Conservation (phyloP, 1,140 invertebrate genomes). For the Lepidurus apus region DNA sequence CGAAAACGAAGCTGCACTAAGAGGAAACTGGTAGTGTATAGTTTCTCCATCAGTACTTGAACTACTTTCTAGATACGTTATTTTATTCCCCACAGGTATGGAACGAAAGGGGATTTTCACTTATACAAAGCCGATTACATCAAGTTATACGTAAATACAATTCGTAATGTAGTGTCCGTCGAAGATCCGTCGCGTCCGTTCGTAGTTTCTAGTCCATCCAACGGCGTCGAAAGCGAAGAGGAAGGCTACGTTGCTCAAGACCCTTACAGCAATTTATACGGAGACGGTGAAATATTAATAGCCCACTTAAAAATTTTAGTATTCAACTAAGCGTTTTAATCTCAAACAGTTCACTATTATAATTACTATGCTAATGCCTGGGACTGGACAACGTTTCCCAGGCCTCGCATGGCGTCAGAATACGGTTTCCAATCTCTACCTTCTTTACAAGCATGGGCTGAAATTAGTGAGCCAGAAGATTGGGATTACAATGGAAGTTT, state of each 20-base stretch:
- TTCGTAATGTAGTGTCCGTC: constrained; percentile 59
- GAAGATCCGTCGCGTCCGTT: constrained; percentile 62
- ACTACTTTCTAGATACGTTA: neutral
- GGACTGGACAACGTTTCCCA: constrained; percentile 67
- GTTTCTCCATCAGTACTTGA: neutral
- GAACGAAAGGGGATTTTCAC: constrained; percentile 53
- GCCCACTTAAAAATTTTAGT: constrained; percentile 17
- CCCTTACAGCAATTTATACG: constrained; percentile 73
- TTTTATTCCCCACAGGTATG: constrained; percentile 50
- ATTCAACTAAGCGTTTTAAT: neutral
- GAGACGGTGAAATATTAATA: constrained; percentile 64
- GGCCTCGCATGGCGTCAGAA: constrained; percentile 84
- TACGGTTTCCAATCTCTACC: constrained; percentile 92
- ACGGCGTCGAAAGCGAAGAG: constrained; percentile 68
- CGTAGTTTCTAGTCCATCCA: constrained; percentile 84
- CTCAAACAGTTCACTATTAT: constrained; percentile 76
- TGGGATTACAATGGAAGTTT: constrained; percentile 56
- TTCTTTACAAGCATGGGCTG: constrained; percentile 55
- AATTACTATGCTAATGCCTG: constrained; percentile 78
- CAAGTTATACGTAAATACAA: constrained; percentile 74
- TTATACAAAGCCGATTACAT: constrained; percentile 75
- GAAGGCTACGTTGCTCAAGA: constrained; percentile 69
- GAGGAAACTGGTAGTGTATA: constrained; percentile 63
- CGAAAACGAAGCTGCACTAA: constrained; percentile 90
- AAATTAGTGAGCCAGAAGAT: constrained; percentile 55